Evolutionary conservation across 2,113 vertebrate species (phyloP).

Genomic region (Romanogobio albipinnatus): DNA sequence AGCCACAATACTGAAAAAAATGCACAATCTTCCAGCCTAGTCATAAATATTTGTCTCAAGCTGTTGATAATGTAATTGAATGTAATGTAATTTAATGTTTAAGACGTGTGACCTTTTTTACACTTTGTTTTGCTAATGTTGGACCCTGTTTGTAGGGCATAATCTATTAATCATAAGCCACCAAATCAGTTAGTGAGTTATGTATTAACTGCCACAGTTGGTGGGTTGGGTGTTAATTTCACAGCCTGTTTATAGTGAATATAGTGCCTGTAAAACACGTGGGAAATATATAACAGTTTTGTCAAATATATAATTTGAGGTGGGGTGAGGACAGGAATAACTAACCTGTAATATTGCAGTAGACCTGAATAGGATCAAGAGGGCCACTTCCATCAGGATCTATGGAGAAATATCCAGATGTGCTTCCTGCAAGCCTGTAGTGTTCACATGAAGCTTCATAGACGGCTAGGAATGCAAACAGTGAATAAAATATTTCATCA

Average conservation of each 20-base stretch:
- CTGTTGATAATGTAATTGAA: not conserved
- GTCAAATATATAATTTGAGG: not conserved
- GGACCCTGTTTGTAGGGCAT: not conserved
- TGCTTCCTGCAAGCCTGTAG: slow-evolving; percentile 88
- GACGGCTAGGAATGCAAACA: slow-evolving; percentile 75
- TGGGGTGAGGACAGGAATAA: not conserved
- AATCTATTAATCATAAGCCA: not conserved
- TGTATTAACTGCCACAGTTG: not conserved
- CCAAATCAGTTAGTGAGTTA: not conserved
- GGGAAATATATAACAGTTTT: not conserved
- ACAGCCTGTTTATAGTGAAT: too few species aligned
- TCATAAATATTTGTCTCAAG: not conserved
- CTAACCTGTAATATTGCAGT: slow-evolving; percentile 96
- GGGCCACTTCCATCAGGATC: slow-evolving; percentile 95
- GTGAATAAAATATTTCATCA: not conserved
- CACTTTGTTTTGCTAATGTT: not conserved
- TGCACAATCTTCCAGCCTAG: not conserved
- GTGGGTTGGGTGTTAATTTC: too few species aligned
- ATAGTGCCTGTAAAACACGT: not conserved
- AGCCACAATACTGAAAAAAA: not conserved
- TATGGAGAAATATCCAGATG: slow-evolving; percentile 89
- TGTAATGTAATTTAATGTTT: not conserved
- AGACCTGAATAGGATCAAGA: slow-evolving; percentile 84
- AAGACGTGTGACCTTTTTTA: not conserved
- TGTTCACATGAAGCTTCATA: slow-evolving; percentile 93